Conservation (phyloP, 1,140 invertebrate genomes). For the Rhagoletis pomonella region DNA sequence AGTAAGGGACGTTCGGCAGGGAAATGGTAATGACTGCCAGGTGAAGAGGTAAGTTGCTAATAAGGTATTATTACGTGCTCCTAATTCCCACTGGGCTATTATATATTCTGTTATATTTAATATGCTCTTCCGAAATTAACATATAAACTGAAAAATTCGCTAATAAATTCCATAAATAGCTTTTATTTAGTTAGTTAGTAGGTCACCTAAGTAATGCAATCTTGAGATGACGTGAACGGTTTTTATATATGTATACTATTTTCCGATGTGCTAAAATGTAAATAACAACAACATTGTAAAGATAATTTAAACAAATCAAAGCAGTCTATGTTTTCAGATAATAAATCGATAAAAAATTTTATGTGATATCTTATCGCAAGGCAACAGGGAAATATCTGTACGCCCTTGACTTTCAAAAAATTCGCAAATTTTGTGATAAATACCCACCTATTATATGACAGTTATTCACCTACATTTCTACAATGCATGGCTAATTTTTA, state of each 20-base stretch:
- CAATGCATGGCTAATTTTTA: neutral
- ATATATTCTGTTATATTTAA: no score
- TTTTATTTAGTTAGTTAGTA: no score
- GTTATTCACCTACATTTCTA: no score
- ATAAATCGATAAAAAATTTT: conserved; percentile 11
- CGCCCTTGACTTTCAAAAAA: neutral
- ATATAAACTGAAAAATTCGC: no score
- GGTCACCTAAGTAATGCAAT: neutral
- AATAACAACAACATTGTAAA: neutral
- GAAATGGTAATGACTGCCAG: no score
- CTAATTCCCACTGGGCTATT: no score
- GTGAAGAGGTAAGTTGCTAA: no score
- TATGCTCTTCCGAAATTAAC: no score
- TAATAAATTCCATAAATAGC: no score
- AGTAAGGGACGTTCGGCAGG: no score
- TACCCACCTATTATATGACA: no score
- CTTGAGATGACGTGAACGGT: neutral
- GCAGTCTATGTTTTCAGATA: neutral
- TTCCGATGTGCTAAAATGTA: neutral
- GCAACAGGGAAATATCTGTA: neutral
- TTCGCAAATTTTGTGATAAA: neutral
- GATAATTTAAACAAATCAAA: conserved; percentile 8
- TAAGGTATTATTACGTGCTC: no score
- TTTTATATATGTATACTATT: neutral
- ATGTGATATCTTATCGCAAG: neutral